Evolutionary conservation across 1,140 invertebrate genomes (phyloP).

Genomic region (Hylyphantes graminicola): DNA sequence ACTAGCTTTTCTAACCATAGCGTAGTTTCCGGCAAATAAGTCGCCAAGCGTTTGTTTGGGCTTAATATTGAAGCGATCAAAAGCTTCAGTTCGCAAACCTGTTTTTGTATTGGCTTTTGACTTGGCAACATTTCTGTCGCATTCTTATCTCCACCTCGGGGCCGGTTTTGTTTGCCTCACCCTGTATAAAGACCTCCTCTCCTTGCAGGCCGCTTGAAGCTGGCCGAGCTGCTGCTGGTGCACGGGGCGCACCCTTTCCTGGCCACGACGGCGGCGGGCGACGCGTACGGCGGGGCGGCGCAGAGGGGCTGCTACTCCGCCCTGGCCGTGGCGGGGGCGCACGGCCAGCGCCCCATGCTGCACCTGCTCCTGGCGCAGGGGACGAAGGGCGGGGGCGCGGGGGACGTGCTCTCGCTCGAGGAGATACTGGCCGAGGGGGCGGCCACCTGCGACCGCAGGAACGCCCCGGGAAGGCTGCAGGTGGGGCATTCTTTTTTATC

Average conservation of each 20-base stretch:
- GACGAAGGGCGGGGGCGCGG: slow-evolving; percentile 74
- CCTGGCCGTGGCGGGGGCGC: slow-evolving; percentile 86
- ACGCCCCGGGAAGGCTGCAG: slow-evolving; percentile 63
- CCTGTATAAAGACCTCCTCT: no score
- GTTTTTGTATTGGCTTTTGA: no score
- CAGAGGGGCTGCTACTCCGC: slow-evolving; percentile 83
- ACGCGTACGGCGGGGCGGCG: slow-evolving; percentile 85
- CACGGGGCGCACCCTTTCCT: slow-evolving; percentile 86
- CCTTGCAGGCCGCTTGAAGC: slow-evolving; percentile 76
- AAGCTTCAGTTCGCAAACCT: no score
- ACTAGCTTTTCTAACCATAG: no score
- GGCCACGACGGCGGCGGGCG: slow-evolving; percentile 82
- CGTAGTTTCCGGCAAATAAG: no score
- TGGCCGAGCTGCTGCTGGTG: slow-evolving; percentile 81
- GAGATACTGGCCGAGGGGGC: slow-evolving; percentile 89
- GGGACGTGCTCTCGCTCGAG: slow-evolving; percentile 86
- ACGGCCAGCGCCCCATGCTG: slow-evolving; percentile 81
- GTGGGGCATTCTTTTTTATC: slow-evolving; percentile 50
- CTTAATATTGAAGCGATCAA: no score
- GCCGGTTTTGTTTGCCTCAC: no score
- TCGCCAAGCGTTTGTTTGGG: no score
- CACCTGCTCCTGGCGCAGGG: slow-evolving; percentile 80
- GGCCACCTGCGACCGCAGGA: slow-evolving; percentile 64
- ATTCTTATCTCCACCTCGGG: no score
- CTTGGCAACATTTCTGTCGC: no score